Conservation (phyloP, 1,140 invertebrate genomes). For the Gonioctena quinquepunctata region DNA sequence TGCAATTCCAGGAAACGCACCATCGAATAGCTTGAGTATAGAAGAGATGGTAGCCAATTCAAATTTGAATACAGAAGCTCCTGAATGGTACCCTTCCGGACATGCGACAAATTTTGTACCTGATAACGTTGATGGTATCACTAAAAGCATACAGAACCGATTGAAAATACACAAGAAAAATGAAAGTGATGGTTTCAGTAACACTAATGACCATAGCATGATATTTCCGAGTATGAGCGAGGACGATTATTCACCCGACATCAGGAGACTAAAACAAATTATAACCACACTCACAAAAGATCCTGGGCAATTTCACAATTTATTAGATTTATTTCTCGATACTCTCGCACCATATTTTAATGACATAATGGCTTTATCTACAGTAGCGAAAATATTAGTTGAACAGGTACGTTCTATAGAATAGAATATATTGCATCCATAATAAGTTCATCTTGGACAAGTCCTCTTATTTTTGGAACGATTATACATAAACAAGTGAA, state of each 20-base stretch:
- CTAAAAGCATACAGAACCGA: conserved; percentile 21
- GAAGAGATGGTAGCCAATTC: conserved; percentile 21
- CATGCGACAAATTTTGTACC: neutral
- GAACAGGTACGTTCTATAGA: conserved; percentile 36
- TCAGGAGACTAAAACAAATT: conserved; percentile 39
- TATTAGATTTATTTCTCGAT: conserved; percentile 47
- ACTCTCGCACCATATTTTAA: conserved; percentile 44
- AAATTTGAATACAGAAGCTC: conserved; percentile 28
- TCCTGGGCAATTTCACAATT: conserved; percentile 52
- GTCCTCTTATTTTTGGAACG: too few relatives aligned
- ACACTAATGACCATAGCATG: neutral
- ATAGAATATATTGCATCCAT: neutral
- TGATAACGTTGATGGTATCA: neutral
- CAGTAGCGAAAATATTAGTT: conserved; percentile 42
- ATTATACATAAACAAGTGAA: too few relatives aligned
- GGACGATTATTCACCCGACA: conserved; percentile 22
- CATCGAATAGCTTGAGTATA: neutral
- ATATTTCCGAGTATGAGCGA: neutral
- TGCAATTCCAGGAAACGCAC: neutral
- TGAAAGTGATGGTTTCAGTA: neutral
- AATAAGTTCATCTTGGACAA: too few relatives aligned
- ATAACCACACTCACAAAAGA: conserved; percentile 46
- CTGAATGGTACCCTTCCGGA: conserved; percentile 28
- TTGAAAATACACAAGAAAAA: conserved; percentile 20
- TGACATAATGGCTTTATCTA: conserved; percentile 33